Evolutionary conservation across 2,797 vertebrate genomes (phyloP).

Genomic region (Notolabrus celidotus): DNA sequence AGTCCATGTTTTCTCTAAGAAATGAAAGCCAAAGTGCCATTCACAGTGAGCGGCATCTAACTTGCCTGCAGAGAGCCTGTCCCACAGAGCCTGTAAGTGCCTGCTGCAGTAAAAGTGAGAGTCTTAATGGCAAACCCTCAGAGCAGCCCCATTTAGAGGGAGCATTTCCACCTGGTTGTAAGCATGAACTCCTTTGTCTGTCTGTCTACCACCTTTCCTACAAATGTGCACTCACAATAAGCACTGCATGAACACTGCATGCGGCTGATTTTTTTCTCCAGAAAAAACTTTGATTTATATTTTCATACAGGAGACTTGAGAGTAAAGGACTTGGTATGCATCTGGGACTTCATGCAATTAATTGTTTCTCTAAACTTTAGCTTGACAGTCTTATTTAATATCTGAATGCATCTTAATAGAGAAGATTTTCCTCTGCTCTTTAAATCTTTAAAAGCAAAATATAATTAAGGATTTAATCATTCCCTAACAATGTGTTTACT

Average conservation of each 20-base stretch:
- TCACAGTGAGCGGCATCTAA: constrained; percentile 21
- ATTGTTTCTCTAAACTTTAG: constrained; percentile 1
- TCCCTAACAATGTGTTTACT: not conserved
- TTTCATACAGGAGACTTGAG: not conserved
- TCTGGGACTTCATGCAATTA: not conserved
- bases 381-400: not conserved
- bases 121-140: constrained; percentile 36
- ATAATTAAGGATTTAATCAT: not conserved
- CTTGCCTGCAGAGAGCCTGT: constrained; percentile 10
- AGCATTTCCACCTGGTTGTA: constrained; percentile 32
- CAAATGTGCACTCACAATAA: constrained; percentile 11
- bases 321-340: not conserved
- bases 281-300: not conserved
- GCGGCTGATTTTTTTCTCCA: not conserved
- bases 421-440: not conserved
- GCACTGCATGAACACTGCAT: not conserved
- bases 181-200: constrained; percentile 20
- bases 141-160: constrained; percentile 23
- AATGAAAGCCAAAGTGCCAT: constrained; percentile 9
- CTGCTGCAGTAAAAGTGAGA: constrained; percentile 29
- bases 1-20: constrained; percentile 20
- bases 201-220: constrained; percentile 22
- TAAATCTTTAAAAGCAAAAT: not conserved
- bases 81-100: constrained; percentile 23
- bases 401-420: constrained; percentile 2